Base-by-base conservation (phyloP, 92 coral and sea anemone genomes). In the Epizoanthus scotinus region DNA sequence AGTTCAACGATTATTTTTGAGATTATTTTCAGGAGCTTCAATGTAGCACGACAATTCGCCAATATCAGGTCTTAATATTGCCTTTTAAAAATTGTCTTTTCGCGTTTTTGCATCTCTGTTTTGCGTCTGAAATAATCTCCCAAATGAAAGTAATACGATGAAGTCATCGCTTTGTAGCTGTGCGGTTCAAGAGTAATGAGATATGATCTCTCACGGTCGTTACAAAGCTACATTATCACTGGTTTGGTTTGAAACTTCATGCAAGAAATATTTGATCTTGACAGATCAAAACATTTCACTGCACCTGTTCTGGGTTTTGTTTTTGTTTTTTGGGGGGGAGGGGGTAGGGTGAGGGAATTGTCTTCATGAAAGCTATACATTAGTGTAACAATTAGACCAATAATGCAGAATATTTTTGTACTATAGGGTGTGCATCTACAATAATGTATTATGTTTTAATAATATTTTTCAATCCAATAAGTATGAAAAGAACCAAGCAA, bases 231-330 rank as follows among this genome's bases (percentile, higher is more conserved):
- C 59, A 55, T 34, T 29, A 15, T 70, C 67, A 63, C 77, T 49
- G 49, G 57, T 70, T 57, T 10, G 29, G 75, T 40, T n/a, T 36
- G 38, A 53, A 82, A 55, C 69, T 53, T 60, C 61, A 81, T 69
- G 42, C 53, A 40, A 79, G 75, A 66, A 79, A 47, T 79, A 15
- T 65, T 55, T 67, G 55, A 65, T 49, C 77, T 62, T 60, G 24
- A 59, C 34, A 82, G 29, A 62, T 71, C 67, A 44, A 63, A 69
- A 56, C 83, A 63, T 40, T 60, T 27, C 31, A 56, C 63, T 82
- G 73, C 81, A 59, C 70, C 79, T 78, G 83, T 78, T 86, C 73
- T 44, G 52, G 14, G 14, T 9, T 44, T 44, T 22, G 38, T 44
- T 56, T n/a, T n/a, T n/a, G n/a, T n/a, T n/a, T n/a, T n/a, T n/a